Evolutionary conservation across 2,797 vertebrate genomes (phyloP).

Genomic region (Lophotriccus pileatus): DNA sequence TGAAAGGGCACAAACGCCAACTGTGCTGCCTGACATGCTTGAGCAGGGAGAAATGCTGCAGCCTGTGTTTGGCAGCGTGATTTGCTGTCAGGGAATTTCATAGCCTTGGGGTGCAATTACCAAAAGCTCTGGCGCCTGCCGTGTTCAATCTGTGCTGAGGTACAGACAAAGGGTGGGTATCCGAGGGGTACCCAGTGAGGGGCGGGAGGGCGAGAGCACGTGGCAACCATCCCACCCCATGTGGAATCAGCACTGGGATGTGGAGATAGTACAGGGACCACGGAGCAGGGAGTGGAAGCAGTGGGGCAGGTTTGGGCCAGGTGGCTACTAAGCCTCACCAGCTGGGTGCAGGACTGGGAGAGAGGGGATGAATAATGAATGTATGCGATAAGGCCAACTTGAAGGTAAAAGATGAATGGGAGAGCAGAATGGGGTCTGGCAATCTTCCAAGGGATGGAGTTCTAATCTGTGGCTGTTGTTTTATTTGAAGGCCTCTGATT

Average conservation of each 20-base stretch:
- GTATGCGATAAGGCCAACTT: not conserved
- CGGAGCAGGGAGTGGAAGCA: not conserved
- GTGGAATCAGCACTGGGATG: not conserved
- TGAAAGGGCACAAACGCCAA: not conserved
- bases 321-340: not conserved
- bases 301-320: not conserved
- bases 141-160: not conserved
- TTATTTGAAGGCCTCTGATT: not conserved
- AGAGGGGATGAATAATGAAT: not conserved
- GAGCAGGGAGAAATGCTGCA: conserved; percentile 9
- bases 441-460: not conserved
- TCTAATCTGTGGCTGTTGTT: not conserved
- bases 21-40: conserved; percentile 6
- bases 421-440: not conserved
- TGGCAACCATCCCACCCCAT: fast-evolving
- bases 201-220: not conserved
- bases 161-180: not conserved
- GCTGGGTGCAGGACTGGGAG: not conserved
- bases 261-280: not conserved
- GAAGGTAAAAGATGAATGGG: not conserved
- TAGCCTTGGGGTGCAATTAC: conserved; percentile 28
- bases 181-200: not conserved
- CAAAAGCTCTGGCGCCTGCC: not conserved
- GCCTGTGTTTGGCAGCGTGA: not conserved
- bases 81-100: conserved; percentile 9